These are phyloP conservation scores for Mellivora capensis DNA, from an alignment of 2,113 vertebrate species.

Conservation along the genomic window DNA sequence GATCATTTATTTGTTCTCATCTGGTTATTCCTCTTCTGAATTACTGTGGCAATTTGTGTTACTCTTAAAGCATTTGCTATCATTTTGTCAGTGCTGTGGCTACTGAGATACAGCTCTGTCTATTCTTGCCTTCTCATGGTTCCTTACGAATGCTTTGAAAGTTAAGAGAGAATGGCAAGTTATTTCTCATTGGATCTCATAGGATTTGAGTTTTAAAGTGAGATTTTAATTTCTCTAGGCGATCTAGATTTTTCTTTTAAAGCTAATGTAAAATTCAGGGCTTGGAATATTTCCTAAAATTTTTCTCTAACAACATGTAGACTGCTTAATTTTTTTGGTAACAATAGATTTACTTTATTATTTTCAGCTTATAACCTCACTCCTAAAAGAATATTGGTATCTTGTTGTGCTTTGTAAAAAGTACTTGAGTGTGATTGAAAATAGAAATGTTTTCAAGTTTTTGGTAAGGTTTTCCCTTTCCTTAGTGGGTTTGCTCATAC, in stretches of 20 bases:
- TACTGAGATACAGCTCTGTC: not conserved
- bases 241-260: not conserved
- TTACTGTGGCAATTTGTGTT: not conserved
- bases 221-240: slow-evolving; percentile 9
- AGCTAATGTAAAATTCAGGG: not conserved
- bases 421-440: not conserved
- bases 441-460: not conserved
- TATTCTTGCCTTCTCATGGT: not conserved
- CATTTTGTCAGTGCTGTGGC: not conserved
- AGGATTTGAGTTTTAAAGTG: slow-evolving; percentile 18
- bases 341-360: not conserved
- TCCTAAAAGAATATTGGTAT: not conserved
- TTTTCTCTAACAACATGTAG: not conserved
- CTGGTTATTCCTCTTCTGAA: not conserved
- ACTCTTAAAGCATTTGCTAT: not conserved
- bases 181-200: not conserved
- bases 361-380: not conserved
- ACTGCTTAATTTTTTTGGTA: not conserved
- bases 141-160: not conserved
- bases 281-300: not conserved
- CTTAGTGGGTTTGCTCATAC: not conserved
- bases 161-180: not conserved
- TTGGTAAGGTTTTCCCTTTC: not conserved
- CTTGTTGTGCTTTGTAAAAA: not conserved
- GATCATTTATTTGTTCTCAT: not conserved